phyloP scores from a whole-genome alignment of 2,113 vertebrate species.

The Gadus macrocephalus region DNA sequence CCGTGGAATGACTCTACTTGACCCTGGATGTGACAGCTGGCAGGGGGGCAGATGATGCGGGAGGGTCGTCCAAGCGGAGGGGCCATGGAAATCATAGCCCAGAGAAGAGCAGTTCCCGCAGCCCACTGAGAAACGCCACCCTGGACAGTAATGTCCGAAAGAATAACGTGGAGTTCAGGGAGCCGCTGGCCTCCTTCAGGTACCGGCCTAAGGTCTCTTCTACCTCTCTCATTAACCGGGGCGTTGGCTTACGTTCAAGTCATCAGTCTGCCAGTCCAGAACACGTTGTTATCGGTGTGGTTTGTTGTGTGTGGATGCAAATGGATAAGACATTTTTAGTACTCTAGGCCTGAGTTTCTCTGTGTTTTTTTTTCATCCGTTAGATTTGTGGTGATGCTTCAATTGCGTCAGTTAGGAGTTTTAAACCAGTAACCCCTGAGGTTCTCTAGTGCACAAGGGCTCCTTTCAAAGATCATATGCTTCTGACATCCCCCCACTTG shows the following conservation, averaged over 20 bases:
- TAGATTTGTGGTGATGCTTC: conserved; percentile 15
- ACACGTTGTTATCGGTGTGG: too few species aligned
- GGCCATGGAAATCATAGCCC: conserved; percentile 70
- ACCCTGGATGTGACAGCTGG: conserved; percentile 58
- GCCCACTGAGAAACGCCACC: conserved; percentile 85
- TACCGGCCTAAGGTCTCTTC: conserved; percentile 37
- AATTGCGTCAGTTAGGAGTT: conserved; percentile 4
- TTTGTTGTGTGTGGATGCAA: too few species aligned
- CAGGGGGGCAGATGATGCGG: conserved; percentile 53
- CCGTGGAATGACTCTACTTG: too few species aligned
- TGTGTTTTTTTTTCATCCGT: not conserved
- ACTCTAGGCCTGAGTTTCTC: conserved; percentile 4
- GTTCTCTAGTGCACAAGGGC: conserved; percentile 5
- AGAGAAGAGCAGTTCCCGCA: conserved; percentile 83
- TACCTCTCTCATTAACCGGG: too few species aligned
- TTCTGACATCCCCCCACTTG: conserved; percentile 17
- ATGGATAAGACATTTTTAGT: too few species aligned
- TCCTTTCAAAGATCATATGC: conserved; percentile 26
- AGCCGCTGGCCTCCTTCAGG: conserved; percentile 86
- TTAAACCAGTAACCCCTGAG: not conserved
- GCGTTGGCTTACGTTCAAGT: too few species aligned
- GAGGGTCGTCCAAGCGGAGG: conserved; percentile 60
- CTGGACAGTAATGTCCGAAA: conserved; percentile 86
- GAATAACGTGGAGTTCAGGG: conserved; percentile 80
- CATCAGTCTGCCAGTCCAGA: too few species aligned